Base-by-base conservation (phyloP, 1,140 invertebrate species). In the Battus philenor region DNA sequence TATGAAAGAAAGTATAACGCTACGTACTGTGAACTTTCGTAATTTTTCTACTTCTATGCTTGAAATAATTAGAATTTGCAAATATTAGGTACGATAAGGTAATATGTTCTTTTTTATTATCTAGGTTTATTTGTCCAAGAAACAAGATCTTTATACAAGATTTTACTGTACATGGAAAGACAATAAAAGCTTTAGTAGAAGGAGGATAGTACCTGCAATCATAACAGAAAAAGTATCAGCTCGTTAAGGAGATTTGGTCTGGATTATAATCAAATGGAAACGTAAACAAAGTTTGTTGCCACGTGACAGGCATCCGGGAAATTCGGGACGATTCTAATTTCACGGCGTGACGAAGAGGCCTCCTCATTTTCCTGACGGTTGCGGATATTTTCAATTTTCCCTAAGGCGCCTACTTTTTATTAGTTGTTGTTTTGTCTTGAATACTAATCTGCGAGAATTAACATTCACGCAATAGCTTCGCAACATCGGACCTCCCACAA, bases 331-430 rank as follows among this genome's bases (percentile, higher is more conserved):
- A 74, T 73, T 75, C 74, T 76, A 81, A 81, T 81, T 81, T 73
- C 64, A 71, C 73, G 76, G 68, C 61, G 73, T 77, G 73, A 82
- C 65, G 73, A 67, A 74, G 68, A 72, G 62, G 44, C 53, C 60
- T 62, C 46, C 68, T 74, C 71, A 81, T 80, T 84, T 80, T 71
- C 71, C 59, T 78, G 73, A 73, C 68, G 66, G 74, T 69, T 79
- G 71, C 68, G 79, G 79, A 81, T 80, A 80, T 79, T 83, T 83
- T 83, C 79, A 83, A 83, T 83, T 81, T 79, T 75, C 77, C 56
- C 67, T 50, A 65, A 68, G 64, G 65, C 53, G 67, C 61, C 68
- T 68, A 65, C 73, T 79, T 80, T 82, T 83, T 83, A 80, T 83
- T 80, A 80, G 68, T 79, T 79, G 69, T 75, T 77, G 75, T 79